Conservation (phyloP, 1,140 invertebrate species). For the Aphaenogaster rudis region DNA sequence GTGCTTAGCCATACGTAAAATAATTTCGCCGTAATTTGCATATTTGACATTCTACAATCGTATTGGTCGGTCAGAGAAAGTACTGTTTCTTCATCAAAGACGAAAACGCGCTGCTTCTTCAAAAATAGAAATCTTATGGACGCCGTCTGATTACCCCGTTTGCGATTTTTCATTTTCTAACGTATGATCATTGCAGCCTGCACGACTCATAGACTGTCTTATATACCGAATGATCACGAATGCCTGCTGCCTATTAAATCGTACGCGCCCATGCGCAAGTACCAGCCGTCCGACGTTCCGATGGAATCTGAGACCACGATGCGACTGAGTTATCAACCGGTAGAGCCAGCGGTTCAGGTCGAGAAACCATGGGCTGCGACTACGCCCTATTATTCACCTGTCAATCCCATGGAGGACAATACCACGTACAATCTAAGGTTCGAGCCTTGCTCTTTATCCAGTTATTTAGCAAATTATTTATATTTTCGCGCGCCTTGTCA, state of each 20-base stretch:
- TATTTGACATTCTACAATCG: conserved; percentile 32
- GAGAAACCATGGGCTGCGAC: conserved; percentile 76
- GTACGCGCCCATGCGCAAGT: conserved; percentile 77
- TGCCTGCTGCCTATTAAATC: conserved; percentile 74
- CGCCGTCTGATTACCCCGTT: background rate
- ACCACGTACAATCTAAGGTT: conserved; percentile 84
- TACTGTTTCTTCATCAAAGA: conserved; percentile 12
- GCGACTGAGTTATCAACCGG: conserved; percentile 83
- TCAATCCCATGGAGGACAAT: conserved; percentile 78
- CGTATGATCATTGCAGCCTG: conserved; percentile 72
- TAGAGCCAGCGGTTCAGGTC: conserved; percentile 65
- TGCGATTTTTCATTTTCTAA: background rate
- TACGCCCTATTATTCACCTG: conserved; percentile 73
- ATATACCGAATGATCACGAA: conserved; percentile 75
- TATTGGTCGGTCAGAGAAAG: background rate
- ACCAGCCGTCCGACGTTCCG: conserved; percentile 86
- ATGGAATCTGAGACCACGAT: conserved; percentile 87
- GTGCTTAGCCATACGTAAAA: conserved; percentile 24
- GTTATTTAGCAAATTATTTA: background rate
- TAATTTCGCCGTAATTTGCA: conserved; percentile 5
- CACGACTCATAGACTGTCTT: conserved; percentile 84
- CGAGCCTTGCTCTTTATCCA: background rate
- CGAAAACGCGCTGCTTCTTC: background rate
- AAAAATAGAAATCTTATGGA: background rate
- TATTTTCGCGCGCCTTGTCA: background rate